Evolutionary conservation across 2,888 invertebrate species (phyloP), one percentile per base, ranked within the genome.

Genomic region (Conomelus anceps): DNA sequence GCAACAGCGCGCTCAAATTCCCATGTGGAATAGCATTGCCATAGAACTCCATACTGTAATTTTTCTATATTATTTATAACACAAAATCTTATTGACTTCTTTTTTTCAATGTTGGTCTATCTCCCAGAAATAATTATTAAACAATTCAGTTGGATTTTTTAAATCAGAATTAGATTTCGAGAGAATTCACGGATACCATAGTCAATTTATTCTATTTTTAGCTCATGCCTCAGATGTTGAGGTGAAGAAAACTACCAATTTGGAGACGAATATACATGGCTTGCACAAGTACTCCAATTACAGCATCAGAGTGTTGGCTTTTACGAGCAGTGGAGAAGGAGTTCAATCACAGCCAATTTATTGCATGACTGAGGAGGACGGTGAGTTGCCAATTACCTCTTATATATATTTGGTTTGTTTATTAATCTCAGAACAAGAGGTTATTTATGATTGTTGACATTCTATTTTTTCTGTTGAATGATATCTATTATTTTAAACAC

Each of bases 251-350:
- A 97, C 97, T 88, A 95, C 96, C 3, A 96, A 96, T 91, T 95
- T 96, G 87, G 97, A 97, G 92, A 97, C 97, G 3, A 96, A 96
- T 93, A 93, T 97, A 89, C 97, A 97, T 93, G 96, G 96, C 0
- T 94, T 98, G 89, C 95, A 96, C 92, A 97, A 97, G 92, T 97
- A 96, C 93, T 97, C 97, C 88, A 98, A 98, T 94, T 98, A 98
- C 93, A 98, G 97, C 85, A 94, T 98, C 89, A 96, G 97, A 92
- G 96, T 98, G 6, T 93, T 97, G 92, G 98, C 98, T 0, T 98
- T 96, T 92, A 98, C 98, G 0, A 95, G 96, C 90, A 97, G 96
- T 9, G 98, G 98, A 0, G 98, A 98, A 92, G 98, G 98, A 29
- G 95, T 96, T 90, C 94, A 97, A 90, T 97, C 97, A 92, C 93